These are phyloP conservation scores for Zosterops hypoxanthus DNA, from an alignment of 2,113 vertebrate genomes.

Conservation along the genomic window DNA sequence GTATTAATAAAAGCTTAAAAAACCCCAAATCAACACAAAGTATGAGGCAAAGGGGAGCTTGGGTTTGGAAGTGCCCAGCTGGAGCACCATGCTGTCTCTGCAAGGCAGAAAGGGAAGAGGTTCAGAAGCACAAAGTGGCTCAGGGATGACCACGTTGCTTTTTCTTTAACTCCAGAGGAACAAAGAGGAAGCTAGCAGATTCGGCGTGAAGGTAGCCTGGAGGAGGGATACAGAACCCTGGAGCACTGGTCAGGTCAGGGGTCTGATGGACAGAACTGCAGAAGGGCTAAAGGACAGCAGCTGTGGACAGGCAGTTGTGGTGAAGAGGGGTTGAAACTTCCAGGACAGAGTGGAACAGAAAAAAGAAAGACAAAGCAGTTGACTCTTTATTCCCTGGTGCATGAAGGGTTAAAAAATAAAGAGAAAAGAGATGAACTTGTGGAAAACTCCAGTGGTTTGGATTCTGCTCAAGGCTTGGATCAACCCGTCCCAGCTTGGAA, in stretches of 20 bases:
- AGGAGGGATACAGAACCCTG: background rate
- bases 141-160: background rate
- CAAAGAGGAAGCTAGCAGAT: background rate
- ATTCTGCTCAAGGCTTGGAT: conserved; percentile 17
- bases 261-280: background rate
- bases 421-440: background rate
- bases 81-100: background rate
- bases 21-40: background rate
- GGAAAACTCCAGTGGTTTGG: conserved; percentile 4
- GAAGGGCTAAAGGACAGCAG: background rate
- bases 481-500: background rate
- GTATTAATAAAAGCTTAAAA: background rate
- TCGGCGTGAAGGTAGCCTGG: background rate
- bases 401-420: background rate
- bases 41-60: background rate
- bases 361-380: background rate
- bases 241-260: background rate
- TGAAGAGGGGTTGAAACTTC: background rate
- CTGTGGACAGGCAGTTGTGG: background rate
- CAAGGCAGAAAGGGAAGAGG: background rate
- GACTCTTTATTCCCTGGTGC: background rate
- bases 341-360: accelerated
- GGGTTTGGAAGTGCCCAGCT: background rate
- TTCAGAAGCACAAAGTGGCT: background rate
- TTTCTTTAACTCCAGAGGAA: background rate